Conservation (phyloP, 2,888 invertebrate genomes). For the Zonitis immaculata region DNA sequence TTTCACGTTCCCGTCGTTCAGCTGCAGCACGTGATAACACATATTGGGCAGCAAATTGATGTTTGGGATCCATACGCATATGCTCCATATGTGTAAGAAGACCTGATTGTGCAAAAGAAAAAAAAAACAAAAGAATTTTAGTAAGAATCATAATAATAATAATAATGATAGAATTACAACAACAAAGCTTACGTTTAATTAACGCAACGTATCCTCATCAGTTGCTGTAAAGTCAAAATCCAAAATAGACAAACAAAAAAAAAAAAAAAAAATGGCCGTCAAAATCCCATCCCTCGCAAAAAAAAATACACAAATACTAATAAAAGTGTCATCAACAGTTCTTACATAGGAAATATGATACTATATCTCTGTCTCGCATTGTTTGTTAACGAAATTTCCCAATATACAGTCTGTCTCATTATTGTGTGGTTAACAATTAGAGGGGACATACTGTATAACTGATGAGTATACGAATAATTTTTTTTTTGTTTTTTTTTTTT, state of each 20-base stretch:
- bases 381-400: slow-evolving; percentile 7
- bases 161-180: too few relatives aligned
- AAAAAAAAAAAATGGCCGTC: neutral
- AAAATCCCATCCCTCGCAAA: too few relatives aligned
- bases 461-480: slow-evolving; percentile 18
- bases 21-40: slow-evolving; percentile 87
- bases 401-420: neutral
- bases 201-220: slow-evolving; percentile 15
- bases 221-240: slow-evolving; percentile 3
- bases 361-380: neutral
- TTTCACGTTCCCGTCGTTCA: slow-evolving; percentile 80
- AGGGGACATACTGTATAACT: neutral
- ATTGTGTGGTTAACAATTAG: neutral
- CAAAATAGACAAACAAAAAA: neutral
- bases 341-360: slow-evolving; percentile 3
- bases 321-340: slow-evolving; percentile 4
- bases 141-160: too few relatives aligned
- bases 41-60: slow-evolving; percentile 93
- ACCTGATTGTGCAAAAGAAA: slow-evolving; percentile 48
- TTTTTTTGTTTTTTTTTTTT: neutral
- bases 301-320: neutral
- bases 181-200: neutral
- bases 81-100: slow-evolving; percentile 92
- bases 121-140: neutral
- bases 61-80: slow-evolving; percentile 95